A percentile compares a stretch with the other conserved stretches of the same genome.
phyloP scores from a whole-genome alignment of 2,113 vertebrate species.

The Nerophis lumbriciformis region DNA sequence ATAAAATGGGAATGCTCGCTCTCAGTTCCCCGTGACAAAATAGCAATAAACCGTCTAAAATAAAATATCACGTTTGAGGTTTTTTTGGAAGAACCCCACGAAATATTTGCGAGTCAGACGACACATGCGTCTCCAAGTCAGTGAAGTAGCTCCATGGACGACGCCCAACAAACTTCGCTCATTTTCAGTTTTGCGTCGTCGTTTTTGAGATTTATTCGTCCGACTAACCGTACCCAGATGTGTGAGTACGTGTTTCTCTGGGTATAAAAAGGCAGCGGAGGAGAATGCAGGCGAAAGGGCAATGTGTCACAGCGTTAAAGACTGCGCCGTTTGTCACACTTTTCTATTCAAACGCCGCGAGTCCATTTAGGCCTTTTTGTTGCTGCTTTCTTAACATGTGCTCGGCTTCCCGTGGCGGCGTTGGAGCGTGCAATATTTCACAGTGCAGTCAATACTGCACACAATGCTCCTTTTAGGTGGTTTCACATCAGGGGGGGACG shows the following conservation, averaged over 20 bases:
- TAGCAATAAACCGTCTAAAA: background rate
- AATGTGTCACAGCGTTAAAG: slow-evolving; percentile 22
- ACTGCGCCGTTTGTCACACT: slow-evolving; percentile 32
- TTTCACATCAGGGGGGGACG: slow-evolving; percentile 42
- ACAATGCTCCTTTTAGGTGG: slow-evolving; percentile 46
- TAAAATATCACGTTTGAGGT: slow-evolving; percentile 10
- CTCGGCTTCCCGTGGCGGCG: slow-evolving; percentile 40
- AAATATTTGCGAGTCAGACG: too few relatives aligned
- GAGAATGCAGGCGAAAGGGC: slow-evolving; percentile 1
- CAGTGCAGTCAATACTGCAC: slow-evolving; percentile 11
- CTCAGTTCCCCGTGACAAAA: slow-evolving; percentile 7
- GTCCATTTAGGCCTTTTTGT: slow-evolving; percentile 13
- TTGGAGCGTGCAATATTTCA: slow-evolving; percentile 44
- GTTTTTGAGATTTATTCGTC: slow-evolving; percentile 52
- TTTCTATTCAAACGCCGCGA: slow-evolving; percentile 14
- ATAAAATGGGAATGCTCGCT: slow-evolving; percentile 12
- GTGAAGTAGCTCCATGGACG: background rate
- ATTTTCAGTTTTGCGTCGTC: slow-evolving; percentile 29
- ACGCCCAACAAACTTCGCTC: background rate
- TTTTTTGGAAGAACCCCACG: slow-evolving; percentile 6
- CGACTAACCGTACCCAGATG: slow-evolving; percentile 35
- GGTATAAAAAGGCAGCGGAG: slow-evolving; percentile 23
- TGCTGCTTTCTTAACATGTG: slow-evolving; percentile 19
- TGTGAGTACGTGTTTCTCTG: slow-evolving; percentile 24
- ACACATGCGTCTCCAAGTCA: background rate